Conservation (phyloP, 2,888 invertebrate genomes). For the Zele albiditarsus region DNA sequence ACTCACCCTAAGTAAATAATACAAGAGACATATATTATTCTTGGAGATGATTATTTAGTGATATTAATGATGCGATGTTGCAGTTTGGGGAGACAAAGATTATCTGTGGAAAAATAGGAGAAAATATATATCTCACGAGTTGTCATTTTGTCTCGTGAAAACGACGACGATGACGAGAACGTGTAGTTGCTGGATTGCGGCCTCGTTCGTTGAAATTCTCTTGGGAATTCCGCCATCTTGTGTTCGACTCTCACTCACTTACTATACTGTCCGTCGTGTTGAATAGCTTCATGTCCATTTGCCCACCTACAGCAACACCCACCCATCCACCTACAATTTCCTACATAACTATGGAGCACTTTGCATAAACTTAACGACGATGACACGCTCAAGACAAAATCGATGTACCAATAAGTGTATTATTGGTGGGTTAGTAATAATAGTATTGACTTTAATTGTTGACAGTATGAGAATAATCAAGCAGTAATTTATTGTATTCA, state of each 20-base stretch:
- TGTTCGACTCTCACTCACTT: constrained; percentile 46
- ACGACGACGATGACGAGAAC: background rate
- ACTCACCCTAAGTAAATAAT: too few species aligned
- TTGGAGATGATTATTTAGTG: constrained; percentile 24
- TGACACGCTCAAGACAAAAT: too few species aligned
- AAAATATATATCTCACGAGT: too few species aligned
- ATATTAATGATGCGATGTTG: constrained; percentile 26
- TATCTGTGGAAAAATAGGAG: background rate
- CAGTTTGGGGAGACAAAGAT: constrained; percentile 27
- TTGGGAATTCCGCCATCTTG: constrained; percentile 68
- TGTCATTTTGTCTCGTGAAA: too few species aligned
- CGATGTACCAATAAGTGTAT: too few species aligned
- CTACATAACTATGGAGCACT: constrained; percentile 52
- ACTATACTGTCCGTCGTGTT: constrained; percentile 26
- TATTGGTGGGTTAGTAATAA: too few species aligned
- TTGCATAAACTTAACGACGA: too few species aligned
- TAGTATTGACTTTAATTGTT: too few species aligned
- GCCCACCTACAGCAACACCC: constrained; percentile 19
- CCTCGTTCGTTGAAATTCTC: constrained; percentile 66
- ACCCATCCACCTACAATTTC: constrained; percentile 65
- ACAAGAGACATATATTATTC: too few species aligned
- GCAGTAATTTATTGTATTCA: too few species aligned
- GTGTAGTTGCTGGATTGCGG: constrained; percentile 52
- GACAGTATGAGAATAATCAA: too few species aligned
- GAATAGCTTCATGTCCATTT: constrained; percentile 44